These are phyloP conservation scores for Planococcus citri DNA, from an alignment of 1,140 invertebrate species.

Conservation along the genomic window DNA sequence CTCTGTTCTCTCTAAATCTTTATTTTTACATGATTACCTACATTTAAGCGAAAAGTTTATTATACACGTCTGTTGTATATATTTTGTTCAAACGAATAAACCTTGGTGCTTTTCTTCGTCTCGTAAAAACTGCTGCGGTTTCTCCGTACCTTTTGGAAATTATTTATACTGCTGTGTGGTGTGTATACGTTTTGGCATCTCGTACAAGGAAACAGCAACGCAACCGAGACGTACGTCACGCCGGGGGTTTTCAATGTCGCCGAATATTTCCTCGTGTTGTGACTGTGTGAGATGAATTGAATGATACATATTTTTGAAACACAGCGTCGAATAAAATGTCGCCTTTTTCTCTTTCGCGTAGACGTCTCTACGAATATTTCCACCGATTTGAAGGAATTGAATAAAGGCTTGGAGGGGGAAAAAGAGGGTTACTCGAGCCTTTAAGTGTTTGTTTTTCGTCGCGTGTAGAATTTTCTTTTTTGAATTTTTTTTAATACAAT, in stretches of 20 bases:
- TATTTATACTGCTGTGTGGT: too few relatives aligned
- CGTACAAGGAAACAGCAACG: too few relatives aligned
- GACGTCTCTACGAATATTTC: not conserved
- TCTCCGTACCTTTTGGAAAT: not conserved
- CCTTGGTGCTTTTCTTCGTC: not conserved
- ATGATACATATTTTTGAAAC: not conserved
- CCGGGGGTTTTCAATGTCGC: not conserved
- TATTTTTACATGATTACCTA: not conserved
- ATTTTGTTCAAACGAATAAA: not conserved
- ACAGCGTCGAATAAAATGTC: not conserved
- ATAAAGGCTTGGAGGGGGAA: too few relatives aligned
- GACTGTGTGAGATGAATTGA: constrained; percentile 1
- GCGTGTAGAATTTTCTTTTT: too few relatives aligned
- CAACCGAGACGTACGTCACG: not conserved
- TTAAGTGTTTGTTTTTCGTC: too few relatives aligned
- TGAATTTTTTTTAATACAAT: too few relatives aligned
- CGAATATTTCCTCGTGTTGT: not conserved
- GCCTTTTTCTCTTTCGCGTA: not conserved
- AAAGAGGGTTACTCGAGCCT: too few relatives aligned
- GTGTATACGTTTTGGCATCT: too few relatives aligned
- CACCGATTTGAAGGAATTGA: too few relatives aligned
- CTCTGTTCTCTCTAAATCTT: constrained; percentile 1
- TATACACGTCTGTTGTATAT: not conserved
- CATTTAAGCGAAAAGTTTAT: not conserved
- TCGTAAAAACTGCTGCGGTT: not conserved